Evolutionary conservation across 2,113 vertebrate species (phyloP), one percentile per base, ranked within the genome.

Genomic region (Pelobates fuscus): DNA sequence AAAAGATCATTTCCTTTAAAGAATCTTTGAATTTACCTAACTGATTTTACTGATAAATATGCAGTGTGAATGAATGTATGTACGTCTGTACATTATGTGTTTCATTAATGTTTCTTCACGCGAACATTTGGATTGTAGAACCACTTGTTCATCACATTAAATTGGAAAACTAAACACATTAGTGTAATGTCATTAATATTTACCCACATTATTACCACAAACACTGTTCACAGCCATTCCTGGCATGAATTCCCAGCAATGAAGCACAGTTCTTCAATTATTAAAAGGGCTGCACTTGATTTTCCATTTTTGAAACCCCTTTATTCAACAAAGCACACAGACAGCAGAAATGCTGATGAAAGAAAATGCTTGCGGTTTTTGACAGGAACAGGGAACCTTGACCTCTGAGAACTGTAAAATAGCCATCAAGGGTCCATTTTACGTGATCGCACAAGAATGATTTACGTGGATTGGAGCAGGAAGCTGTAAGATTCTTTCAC

Each of bases 381-480:
- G 87, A 79, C 80, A 79, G 80, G 80, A 77, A 23, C 32, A 0
- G 15, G 62, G 81, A 84, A 71, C 71, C 66, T 29, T 77, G 80
- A 80, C 80, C 78, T 52, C 70, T 1, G 59, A 80, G 82, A 72
- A 77, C 78, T 49, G 80, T 79, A 77, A 78, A 64, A 79, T 77
- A 76, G 78, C 80, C 79, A 81, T 74, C 79, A 77, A 73, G 79
- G 80, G 62, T 62, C 71, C 79, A 49, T 78, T 79, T 78, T 81
- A 81, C 70, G 67, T 74, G 80, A 77, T 75, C 21, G 49, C 43
- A 70, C 44, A n/a, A 41, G 70, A 65, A 32, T 81, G 67, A 81
- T 81, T 71, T 79, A 79, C 70, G 70, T 67, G 59, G 32, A 55
- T 55, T 67, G 54, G 61, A 37, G 60, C 77, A 74, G 78, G 74